Conservation (phyloP, 2,797 vertebrate genomes). For the Cirrhinus mrigala region DNA sequence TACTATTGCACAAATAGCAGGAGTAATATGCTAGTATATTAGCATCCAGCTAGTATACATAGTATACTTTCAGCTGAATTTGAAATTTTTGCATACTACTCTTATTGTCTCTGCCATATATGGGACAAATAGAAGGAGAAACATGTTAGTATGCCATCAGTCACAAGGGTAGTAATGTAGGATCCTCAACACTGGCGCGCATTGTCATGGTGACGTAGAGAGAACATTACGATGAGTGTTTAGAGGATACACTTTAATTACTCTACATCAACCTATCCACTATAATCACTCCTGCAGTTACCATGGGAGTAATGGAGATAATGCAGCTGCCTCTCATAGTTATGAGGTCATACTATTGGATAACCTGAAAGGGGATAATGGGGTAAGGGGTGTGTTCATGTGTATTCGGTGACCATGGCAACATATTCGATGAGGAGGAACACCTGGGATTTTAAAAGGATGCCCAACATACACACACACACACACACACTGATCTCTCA, state of each 20-base stretch:
- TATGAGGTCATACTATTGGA: slow-evolving; percentile 47
- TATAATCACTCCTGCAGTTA: slow-evolving; percentile 56
- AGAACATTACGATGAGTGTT: slow-evolving; percentile 36
- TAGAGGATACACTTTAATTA: slow-evolving; percentile 53
- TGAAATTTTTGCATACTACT: background rate
- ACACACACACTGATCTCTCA: slow-evolving; percentile 10
- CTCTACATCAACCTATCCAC: slow-evolving; percentile 51
- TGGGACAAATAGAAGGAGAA: background rate
- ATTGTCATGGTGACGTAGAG: slow-evolving; percentile 21
- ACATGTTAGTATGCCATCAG: slow-evolving; percentile 2
- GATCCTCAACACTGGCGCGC: slow-evolving; percentile 10
- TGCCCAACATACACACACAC: slow-evolving; percentile 40
- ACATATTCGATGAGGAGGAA: slow-evolving; percentile 18
- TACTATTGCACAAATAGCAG: too few relatives aligned
- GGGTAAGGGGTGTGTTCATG: slow-evolving; percentile 31
- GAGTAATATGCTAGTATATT: background rate
- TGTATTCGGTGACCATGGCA: slow-evolving; percentile 24
- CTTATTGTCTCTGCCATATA: background rate
- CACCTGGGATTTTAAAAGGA: slow-evolving; percentile 43
- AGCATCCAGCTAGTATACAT: background rate
- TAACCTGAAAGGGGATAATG: slow-evolving; percentile 47
- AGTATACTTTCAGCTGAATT: background rate
- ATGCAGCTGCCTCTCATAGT: slow-evolving; percentile 52
- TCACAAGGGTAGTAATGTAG: background rate
- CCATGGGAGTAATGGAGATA: slow-evolving; percentile 57